Evolutionary conservation across 2,888 invertebrate genomes (phyloP).

Genomic region (Matsumyia berberina): DNA sequence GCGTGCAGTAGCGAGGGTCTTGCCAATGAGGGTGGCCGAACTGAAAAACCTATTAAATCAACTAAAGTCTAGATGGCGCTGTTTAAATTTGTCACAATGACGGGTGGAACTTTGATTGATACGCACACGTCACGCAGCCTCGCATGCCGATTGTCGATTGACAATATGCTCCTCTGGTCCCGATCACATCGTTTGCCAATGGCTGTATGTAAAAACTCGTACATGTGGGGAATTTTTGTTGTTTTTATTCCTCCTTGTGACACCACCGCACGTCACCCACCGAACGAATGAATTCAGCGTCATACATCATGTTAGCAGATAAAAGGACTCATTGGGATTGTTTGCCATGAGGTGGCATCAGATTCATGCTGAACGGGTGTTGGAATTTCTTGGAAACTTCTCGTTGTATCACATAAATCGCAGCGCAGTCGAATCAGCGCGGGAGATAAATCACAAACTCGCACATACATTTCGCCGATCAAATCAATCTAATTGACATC

Average conservation of each 20-base stretch:
- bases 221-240: slow-evolving; percentile 32
- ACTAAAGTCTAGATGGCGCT: slow-evolving; percentile 73
- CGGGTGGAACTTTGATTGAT: slow-evolving; percentile 77
- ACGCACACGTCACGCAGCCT: slow-evolving; percentile 78
- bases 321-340: slow-evolving; percentile 72
- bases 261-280: slow-evolving; percentile 12
- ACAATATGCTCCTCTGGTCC: slow-evolving; percentile 34
- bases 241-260: slow-evolving; percentile 22
- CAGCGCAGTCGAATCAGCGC: slow-evolving; percentile 51
- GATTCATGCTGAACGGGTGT: slow-evolving; percentile 43
- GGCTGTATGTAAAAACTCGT: not conserved
- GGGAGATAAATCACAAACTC: slow-evolving; percentile 70
- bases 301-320: slow-evolving; percentile 73
- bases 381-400: slow-evolving; percentile 63
- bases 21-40: slow-evolving; percentile 18
- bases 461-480: slow-evolving; percentile 81
- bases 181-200: slow-evolving; percentile 36
- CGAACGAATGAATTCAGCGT: slow-evolving; percentile 54
- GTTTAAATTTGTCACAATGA: slow-evolving; percentile 77
- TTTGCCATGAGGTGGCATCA: slow-evolving; percentile 57
- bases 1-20: slow-evolving; percentile 2
- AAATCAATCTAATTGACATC: slow-evolving; percentile 84
- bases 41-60: slow-evolving; percentile 36
- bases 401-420: slow-evolving; percentile 65
- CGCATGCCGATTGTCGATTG: slow-evolving; percentile 77